phyloP scores from a whole-genome alignment of 2,888 invertebrate genomes.

The Caradrina clavipalpis region DNA sequence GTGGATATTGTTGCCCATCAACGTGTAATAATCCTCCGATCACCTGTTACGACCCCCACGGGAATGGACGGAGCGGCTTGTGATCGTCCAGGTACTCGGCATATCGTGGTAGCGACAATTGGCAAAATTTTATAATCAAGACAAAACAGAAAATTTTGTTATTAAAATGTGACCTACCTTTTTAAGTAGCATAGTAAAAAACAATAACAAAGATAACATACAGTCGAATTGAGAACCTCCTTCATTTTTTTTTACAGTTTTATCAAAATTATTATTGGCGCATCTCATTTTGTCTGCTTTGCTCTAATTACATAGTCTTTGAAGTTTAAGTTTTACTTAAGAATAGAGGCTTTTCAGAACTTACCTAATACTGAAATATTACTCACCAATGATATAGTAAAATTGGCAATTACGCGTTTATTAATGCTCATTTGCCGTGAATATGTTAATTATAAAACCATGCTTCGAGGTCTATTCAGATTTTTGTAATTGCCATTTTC shows the following conservation, averaged over 20 bases:
- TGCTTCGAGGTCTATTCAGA: too few relatives aligned
- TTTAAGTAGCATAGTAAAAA: neutral
- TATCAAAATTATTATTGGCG: neutral
- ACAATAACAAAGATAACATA: too few relatives aligned
- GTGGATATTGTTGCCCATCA: constrained; percentile 48
- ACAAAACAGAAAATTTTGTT: too few relatives aligned
- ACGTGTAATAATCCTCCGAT: constrained; percentile 49
- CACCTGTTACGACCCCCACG: constrained; percentile 35
- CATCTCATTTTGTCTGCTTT: neutral
- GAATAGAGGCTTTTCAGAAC: neutral
- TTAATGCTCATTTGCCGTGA: neutral
- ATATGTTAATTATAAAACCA: neutral
- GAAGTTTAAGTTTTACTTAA: neutral
- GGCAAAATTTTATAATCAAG: constrained; percentile 12
- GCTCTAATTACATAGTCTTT: neutral
- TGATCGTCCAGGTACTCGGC: constrained; percentile 28
- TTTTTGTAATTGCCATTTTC: constrained; percentile 12
- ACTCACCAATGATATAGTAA: too few relatives aligned
- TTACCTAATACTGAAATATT: neutral
- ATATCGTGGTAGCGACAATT: constrained; percentile 11
- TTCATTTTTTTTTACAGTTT: too few relatives aligned
- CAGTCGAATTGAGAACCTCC: too few relatives aligned
- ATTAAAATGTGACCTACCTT: neutral
- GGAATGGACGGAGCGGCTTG: constrained; percentile 36
- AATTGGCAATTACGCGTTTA: too few relatives aligned